These are phyloP conservation scores for zebrafish (Danio rerio) DNA, from an alignment of 2,113 vertebrate species.

Conservation along the genomic window GRCz12tu NC_133182.1:32038501-32039000, in stretches of 20 bases:
- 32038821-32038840: no score
- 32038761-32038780: background rate
- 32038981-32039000: no score
- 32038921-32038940: no score
- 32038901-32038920: no score
- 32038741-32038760: background rate
- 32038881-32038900: no score
- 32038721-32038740: slow-evolving; percentile 74
- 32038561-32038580: slow-evolving; percentile 73
- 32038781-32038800: no score
- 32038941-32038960: no score
- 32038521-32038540: slow-evolving; percentile 66
- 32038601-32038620: slow-evolving; percentile 78
- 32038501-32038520: slow-evolving; percentile 15
- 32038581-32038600: slow-evolving; percentile 72
- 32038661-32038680: slow-evolving; percentile 63
- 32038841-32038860: no score
- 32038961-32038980: no score
- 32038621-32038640: slow-evolving; percentile 75
- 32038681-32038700: slow-evolving; percentile 73
- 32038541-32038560: slow-evolving; percentile 64
- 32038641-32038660: slow-evolving; percentile 64
- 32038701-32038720: slow-evolving; percentile 72
- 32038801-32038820: no score
- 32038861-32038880: no score